A percentile compares a stretch with the other conserved stretches of the same genome.
Evolutionary conservation across 2,888 invertebrate genomes (phyloP).

Genomic region (Aphodius sticticus): DNA sequence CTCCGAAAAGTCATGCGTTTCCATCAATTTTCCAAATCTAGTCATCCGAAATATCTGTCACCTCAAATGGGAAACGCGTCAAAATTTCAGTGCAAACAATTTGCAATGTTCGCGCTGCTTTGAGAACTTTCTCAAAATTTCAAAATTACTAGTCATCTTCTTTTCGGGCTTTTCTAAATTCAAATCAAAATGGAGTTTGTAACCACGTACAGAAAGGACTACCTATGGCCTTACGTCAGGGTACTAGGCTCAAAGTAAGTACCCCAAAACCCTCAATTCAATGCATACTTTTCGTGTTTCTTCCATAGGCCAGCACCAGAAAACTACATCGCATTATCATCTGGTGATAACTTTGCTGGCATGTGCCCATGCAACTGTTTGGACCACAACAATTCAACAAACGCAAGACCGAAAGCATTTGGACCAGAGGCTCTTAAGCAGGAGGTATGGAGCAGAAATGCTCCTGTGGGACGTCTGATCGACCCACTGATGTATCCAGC

Average conservation of each 20-base stretch:
- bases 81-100: constrained; percentile 23
- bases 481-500: constrained; percentile 70
- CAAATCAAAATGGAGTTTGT: constrained; percentile 64
- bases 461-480: constrained; percentile 68
- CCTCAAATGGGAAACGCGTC: not conserved
- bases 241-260: constrained; percentile 54
- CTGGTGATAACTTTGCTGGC: constrained; percentile 53
- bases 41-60: not conserved
- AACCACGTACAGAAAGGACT: constrained; percentile 71
- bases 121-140: constrained; percentile 13
- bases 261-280: not conserved
- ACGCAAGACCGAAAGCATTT: constrained; percentile 51
- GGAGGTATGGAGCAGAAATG: constrained; percentile 59
- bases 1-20: not conserved
- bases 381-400: constrained; percentile 42
- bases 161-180: constrained; percentile 9
- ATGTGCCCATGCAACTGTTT: constrained; percentile 53
- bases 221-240: constrained; percentile 66
- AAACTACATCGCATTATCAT: constrained; percentile 60
- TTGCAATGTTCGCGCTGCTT: constrained; percentile 12
- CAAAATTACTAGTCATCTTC: not conserved
- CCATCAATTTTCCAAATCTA: not conserved
- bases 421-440: constrained; percentile 51
- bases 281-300: constrained; percentile 10
- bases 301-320: constrained; percentile 62